Percentiles rank a stretch among this genome's conserved stretches.
These are phyloP conservation scores for Sphaeramia orbicularis DNA, from an alignment of 2,797 vertebrate species.

Conservation along the genomic window DNA sequence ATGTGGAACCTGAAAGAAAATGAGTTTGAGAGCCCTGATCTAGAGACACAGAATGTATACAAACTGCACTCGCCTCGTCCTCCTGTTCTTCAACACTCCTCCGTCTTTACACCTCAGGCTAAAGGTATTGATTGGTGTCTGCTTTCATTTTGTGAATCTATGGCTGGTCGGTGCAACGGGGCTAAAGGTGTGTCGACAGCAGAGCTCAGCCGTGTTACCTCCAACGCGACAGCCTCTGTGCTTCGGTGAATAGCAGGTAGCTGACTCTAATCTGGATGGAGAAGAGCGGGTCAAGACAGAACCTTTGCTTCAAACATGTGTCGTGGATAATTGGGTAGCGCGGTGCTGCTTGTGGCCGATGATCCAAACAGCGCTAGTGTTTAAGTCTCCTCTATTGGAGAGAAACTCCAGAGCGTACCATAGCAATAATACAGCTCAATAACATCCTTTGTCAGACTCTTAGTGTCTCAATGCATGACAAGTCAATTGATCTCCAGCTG, in stretches of 20 bases:
- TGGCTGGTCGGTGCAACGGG: constrained; percentile 19
- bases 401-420: too few relatives aligned
- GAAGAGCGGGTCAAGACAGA: constrained; percentile 15
- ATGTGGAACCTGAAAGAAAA: too few relatives aligned
- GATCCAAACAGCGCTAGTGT: too few relatives aligned
- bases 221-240: constrained; percentile 19
- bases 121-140: constrained; percentile 58
- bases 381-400: too few relatives aligned
- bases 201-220: constrained; percentile 29
- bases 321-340: constrained; percentile 19
- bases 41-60: constrained; percentile 27
- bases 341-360: too few relatives aligned
- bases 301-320: background rate
- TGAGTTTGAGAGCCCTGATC: too few relatives aligned
- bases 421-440: too few relatives aligned
- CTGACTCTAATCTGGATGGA: constrained; percentile 35
- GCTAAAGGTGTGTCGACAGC: constrained; percentile 15
- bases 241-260: constrained; percentile 27
- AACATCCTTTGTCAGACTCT: too few relatives aligned
- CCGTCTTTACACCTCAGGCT: constrained; percentile 29
- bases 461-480: too few relatives aligned
- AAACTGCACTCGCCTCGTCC: constrained; percentile 16
- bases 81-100: constrained; percentile 13
- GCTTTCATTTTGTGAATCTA: constrained; percentile 50
- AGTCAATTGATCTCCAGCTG: too few relatives aligned